Evolutionary conservation across 2,888 invertebrate species (phyloP), one percentile per base, ranked within the genome.

Genomic region (Drosophila mulleri): DNA sequence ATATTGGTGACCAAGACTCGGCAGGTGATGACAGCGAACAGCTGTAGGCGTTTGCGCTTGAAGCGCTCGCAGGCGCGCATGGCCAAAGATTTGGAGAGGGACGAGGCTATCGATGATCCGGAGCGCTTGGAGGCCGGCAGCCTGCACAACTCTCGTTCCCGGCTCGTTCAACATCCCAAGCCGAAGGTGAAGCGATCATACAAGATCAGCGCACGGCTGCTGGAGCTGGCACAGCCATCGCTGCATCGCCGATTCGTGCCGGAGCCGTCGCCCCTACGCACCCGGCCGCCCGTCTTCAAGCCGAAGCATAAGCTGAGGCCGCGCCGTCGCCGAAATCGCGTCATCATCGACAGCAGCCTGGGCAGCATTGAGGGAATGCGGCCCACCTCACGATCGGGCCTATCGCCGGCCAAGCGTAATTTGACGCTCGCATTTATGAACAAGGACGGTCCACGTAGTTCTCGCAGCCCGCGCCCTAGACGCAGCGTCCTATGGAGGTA

Each of bases 341-440:
- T 7, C 3, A 23, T 18, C 9, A 48, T 73, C 14, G 67, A 60
- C 56, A 85, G 69, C 54, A 85, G 85, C 48, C 53, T 82, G 63
- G 77, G 83, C 53, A 88, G 88, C 67, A 68, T 85, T 23, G 77
- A 44, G 1, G 61, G 29, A 4, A 9, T 48, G 5, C 26, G 57
- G 45, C 45, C 18, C 14, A 48, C 64, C 37, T 75, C 83, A 0
- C 64, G 60, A 2, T 68, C 73, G 1, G 62, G 48, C 0, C 23
- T 80, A 1, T 70, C 73, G 0, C 85, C 86, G 14, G 80, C 83
- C 45, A 84, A 88, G 7, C 83, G 83, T 4, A 61, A 85, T 18
- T 48, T 84, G 9, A 66, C 88, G 7, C 53, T 84, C 0, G 88
- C 83, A 1, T 84, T 84, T 8, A 37, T 71, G 63, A 63, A 67